Conservation (phyloP, 1,140 invertebrate species). For the Cepaea nemoralis region DNA sequence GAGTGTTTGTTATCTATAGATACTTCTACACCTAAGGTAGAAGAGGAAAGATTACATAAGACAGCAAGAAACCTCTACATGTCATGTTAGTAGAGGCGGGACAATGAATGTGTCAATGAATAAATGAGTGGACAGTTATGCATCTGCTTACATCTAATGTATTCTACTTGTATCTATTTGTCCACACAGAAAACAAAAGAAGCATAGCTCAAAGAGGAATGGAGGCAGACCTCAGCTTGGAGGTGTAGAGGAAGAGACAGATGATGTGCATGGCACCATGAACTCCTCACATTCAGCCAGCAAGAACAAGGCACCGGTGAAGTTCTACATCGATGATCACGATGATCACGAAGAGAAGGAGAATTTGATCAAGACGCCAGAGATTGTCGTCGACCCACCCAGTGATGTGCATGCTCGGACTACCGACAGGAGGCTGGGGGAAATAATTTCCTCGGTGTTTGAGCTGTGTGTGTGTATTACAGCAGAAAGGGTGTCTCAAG, state of each 20-base stretch:
- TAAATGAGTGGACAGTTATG: too few relatives aligned
- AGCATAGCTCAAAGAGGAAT: conserved; percentile 48
- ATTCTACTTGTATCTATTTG: not conserved
- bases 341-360: conserved; percentile 58
- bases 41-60: too few relatives aligned
- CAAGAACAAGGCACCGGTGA: conserved; percentile 53
- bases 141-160: not conserved
- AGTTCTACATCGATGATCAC: conserved; percentile 63
- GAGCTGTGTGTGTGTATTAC: too few relatives aligned
- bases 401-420: conserved; percentile 49
- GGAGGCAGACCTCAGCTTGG: conserved; percentile 34
- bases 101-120: too few relatives aligned
- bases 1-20: too few relatives aligned
- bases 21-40: too few relatives aligned
- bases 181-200: conserved; percentile 44
- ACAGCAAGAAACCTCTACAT: too few relatives aligned
- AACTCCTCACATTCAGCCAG: conserved; percentile 20
- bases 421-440: not conserved
- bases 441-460: too few relatives aligned
- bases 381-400: conserved; percentile 62
- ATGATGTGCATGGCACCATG: conserved; percentile 12
- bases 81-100: too few relatives aligned
- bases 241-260: conserved; percentile 42
- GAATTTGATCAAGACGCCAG: conserved; percentile 52
- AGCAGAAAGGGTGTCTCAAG: too few relatives aligned